A percentile compares a stretch with the other conserved stretches of the same genome.
These are phyloP conservation scores for Oligia latruncula DNA, from an alignment of 2,888 invertebrate species.

Conservation along the genomic window DNA sequence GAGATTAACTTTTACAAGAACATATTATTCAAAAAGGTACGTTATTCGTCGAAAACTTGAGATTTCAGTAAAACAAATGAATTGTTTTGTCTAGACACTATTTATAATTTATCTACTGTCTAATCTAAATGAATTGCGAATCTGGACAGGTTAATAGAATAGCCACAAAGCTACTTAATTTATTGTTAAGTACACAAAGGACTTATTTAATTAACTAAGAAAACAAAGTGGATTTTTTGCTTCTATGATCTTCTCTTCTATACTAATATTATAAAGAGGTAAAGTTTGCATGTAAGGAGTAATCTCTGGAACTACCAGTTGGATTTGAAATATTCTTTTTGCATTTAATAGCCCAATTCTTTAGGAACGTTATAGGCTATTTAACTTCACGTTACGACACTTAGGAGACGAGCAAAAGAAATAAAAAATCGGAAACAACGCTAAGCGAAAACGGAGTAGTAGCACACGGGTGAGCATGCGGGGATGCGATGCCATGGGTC, in stretches of 20 bases:
- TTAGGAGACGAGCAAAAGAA: no score
- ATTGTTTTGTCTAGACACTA: conserved; percentile 13
- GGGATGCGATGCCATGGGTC: no score
- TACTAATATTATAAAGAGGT: no score
- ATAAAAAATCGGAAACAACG: no score
- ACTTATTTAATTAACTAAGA: background rate
- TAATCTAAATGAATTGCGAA: conserved; percentile 22
- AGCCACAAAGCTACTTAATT: conserved; percentile 19
- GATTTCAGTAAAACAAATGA: background rate
- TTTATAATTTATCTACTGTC: conserved; percentile 25
- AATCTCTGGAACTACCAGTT: no score
- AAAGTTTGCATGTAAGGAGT: no score
- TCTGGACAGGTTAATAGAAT: conserved; percentile 25
- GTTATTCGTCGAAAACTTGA: conserved; percentile 3
- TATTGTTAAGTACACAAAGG: conserved; percentile 7
- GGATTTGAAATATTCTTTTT: no score
- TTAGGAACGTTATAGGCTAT: no score
- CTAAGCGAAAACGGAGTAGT: no score
- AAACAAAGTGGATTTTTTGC: background rate
- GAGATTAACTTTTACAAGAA: background rate
- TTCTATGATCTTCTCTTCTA: background rate
- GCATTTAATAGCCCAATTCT: no score
- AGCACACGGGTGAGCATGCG: no score
- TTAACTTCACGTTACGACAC: no score
- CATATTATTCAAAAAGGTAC: background rate